Evolutionary conservation across 2,797 vertebrate species (phyloP).

Genomic region (Jordanella pulchra): DNA sequence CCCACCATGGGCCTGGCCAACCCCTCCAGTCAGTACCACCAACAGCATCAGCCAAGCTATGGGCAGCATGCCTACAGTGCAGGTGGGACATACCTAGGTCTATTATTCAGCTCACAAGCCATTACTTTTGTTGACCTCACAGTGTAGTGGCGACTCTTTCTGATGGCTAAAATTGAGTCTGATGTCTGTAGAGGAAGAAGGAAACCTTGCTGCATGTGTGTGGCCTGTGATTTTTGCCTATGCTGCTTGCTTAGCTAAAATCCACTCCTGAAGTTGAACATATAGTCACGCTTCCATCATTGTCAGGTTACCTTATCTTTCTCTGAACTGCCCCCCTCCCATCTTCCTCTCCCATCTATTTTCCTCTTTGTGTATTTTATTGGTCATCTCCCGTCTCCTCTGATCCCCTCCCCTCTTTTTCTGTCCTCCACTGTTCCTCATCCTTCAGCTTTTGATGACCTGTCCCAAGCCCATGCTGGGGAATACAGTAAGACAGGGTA

Average conservation of each 20-base stretch:
- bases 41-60: conserved; percentile 88
- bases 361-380: conserved; percentile 29
- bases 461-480: conserved; percentile 90
- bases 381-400: conserved; percentile 20
- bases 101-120: not conserved
- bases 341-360: conserved; percentile 19
- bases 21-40: conserved; percentile 88
- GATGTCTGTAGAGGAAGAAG: not conserved
- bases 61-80: conserved; percentile 89
- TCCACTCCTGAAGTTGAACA: conserved; percentile 67
- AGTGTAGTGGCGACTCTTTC: not conserved
- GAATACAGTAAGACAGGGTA: conserved; percentile 97
- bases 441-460: conserved; percentile 92
- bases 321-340: conserved; percentile 51
- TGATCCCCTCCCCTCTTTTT: conserved; percentile 41
- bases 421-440: conserved; percentile 47
- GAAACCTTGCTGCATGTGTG: conserved; percentile 62
- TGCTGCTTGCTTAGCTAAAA: conserved; percentile 74
- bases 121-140: not conserved
- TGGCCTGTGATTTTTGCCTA: conserved; percentile 65
- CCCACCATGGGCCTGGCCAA: conserved; percentile 86
- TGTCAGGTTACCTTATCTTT: conserved; percentile 78
- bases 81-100: conserved; percentile 74
- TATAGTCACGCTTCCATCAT: conserved; percentile 62
- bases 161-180: not conserved